These are phyloP conservation scores for Leptopilina drosophilae DNA, from an alignment of 2,888 invertebrate genomes.

Conservation along the genomic window DNA sequence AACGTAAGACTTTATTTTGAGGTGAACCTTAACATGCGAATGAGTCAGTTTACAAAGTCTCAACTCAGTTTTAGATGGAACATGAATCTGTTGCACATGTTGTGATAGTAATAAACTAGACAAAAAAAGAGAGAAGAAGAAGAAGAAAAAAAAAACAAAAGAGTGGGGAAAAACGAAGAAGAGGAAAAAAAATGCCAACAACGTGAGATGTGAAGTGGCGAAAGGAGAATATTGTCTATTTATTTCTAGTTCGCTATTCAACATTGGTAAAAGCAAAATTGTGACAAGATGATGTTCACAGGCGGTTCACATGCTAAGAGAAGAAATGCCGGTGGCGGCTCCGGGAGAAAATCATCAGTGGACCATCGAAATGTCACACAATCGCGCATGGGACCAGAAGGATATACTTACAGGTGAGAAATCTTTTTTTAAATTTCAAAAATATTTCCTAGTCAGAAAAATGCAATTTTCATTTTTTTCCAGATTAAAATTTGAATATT, in stretches of 20 bases:
- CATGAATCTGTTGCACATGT: slow-evolving; percentile 47
- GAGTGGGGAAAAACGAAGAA: slow-evolving; percentile 40
- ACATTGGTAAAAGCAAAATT: slow-evolving; percentile 12
- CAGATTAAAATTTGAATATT: no score
- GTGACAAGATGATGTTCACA: slow-evolving; percentile 83
- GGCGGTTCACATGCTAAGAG: slow-evolving; percentile 82
- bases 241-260: slow-evolving; percentile 8
- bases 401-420: slow-evolving; percentile 71
- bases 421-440: background rate
- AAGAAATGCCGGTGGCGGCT: slow-evolving; percentile 74
- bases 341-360: slow-evolving; percentile 64
- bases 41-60: slow-evolving; percentile 41
- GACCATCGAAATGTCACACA: slow-evolving; percentile 63
- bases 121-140: background rate
- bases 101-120: slow-evolving; percentile 16
- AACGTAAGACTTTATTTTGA: slow-evolving; percentile 39
- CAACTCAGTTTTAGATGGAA: slow-evolving; percentile 36
- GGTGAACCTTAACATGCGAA: slow-evolving; percentile 20
- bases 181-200: slow-evolving; percentile 42
- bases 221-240: slow-evolving; percentile 14
- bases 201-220: slow-evolving; percentile 35
- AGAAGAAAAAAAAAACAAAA: slow-evolving; percentile 3
- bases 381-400: slow-evolving; percentile 65
- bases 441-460: background rate
- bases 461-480: background rate